phyloP scores from a whole-genome alignment of 2,113 vertebrate genomes.

The Peromyscus polionotus region DNA sequence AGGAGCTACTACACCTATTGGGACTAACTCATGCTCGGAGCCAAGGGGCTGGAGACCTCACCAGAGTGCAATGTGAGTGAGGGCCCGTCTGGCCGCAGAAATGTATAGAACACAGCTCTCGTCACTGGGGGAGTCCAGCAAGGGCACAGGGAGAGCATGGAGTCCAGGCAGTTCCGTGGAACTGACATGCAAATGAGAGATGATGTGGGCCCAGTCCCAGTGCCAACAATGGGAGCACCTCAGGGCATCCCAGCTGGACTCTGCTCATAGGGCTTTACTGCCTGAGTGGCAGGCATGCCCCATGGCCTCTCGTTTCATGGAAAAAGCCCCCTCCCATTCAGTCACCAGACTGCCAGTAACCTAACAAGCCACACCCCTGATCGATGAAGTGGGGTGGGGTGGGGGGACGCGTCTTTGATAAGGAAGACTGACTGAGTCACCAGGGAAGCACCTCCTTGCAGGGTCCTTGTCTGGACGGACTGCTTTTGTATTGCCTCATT shows the following conservation, averaged over 20 bases:
- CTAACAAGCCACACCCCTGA: background rate
- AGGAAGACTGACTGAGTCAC: background rate
- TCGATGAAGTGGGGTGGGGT: background rate
- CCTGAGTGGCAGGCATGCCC: no score
- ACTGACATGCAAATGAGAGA: background rate
- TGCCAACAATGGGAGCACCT: accelerated
- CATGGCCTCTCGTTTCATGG: background rate
- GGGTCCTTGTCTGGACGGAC: background rate
- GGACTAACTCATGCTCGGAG: background rate
- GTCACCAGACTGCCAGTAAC: background rate
- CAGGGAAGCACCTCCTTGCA: background rate
- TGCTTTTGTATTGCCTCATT: accelerated
- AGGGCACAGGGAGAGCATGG: background rate
- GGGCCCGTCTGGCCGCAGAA: background rate
- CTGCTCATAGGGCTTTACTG: background rate
- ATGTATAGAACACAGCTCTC: background rate
- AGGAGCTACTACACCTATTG: background rate
- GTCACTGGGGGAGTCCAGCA: background rate
- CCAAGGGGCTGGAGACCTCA: accelerated
- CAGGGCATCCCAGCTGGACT: background rate
- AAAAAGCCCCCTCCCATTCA: background rate
- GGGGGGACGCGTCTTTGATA: background rate
- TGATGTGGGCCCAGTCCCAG: background rate
- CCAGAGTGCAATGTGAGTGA: background rate
- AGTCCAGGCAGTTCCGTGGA: accelerated